Evolutionary conservation across 2,113 vertebrate genomes (phyloP), one percentile per base, ranked within the genome.

Genomic region (Gulo gulo): DNA sequence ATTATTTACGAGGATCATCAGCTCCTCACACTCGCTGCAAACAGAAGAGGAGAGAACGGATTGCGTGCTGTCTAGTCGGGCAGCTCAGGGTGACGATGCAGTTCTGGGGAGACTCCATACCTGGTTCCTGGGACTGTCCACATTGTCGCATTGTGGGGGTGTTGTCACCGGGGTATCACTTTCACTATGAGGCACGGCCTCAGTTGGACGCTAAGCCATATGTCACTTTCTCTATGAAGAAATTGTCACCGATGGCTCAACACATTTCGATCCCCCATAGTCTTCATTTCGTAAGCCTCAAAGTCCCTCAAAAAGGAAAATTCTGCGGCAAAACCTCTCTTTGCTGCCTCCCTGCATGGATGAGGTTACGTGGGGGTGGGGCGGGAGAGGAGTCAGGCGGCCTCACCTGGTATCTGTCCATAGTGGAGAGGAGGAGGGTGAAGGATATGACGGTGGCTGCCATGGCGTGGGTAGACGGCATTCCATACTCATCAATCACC

Each of bases 381-480:
- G 31, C 23, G 2, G 3, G 59, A 23, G 59, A 34, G 63, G 14
- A 34, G 63, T 34, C 63, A 34, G 31, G 36, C 0, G 0, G 9
- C 18, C 98, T 89, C 97, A 99, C 99, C 99, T 99, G 98, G 89
- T 99, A 99, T 76, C 99, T 99, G 93, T 99, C 98, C 16, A 85
- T 80, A 7, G 99, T 99, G 0, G 99, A 99, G 26, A 99, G 96
- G 26, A 99, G 97, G 10, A 99, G 98, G 1, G 99, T 99, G 98
- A 99, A 99, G 94, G 99, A 99, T 90, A 99, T 99, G 96, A 99
- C 98, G 0, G 99, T 99, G 73, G 99, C 99, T 0, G 99, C 99
- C 99, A 99, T 99, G 98, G 99, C 99, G 0, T 99, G 99, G 36
- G 99, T 99, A 84, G 99, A 99, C 0, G 99, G 99, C 98, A 99